Base-by-base conservation (phyloP, 2,113 vertebrate genomes). In the Semicossyphus pulcher region DNA sequence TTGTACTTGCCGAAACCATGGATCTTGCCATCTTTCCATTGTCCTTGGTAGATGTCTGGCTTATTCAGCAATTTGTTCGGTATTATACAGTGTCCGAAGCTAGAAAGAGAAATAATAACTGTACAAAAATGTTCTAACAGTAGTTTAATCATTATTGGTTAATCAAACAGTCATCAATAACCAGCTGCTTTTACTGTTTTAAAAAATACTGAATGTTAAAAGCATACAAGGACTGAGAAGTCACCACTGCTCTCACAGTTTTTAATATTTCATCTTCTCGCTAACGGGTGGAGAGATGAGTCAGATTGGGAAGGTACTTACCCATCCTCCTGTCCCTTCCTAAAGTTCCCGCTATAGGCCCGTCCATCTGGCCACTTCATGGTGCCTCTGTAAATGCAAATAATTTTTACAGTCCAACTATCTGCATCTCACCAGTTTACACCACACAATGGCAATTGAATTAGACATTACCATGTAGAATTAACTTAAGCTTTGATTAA, bases 11-110 rank as follows among this genome's bases (percentile, higher is more conserved):
- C 97, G 10, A 98, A 97, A 12, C 98, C 97, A 70, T 96, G 96
- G 95, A 99, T 98, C 92, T 95, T 97, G 61, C 96, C 97, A 47
- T 99, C 97, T 81, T 93, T 97, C 97, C 98, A 99, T 41, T 96
- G 93, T 26, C 98, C 98, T 54, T 95, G 94, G 14, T 97, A 98
- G 61, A 89, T 93, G 83, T 99, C 97, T 42, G 94, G 84, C 84
- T 95, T 97, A 82, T 95, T 94, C 51, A 96, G 85, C 39, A 94
- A 79, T 89, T 95, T 96, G 81, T 94, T 95, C 20, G 96, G 96
- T 31, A 96, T 91, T 69, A 92, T 75, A 90, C 93, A 96, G 77
- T 98, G 95, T 68, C 97, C 98, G 29, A 95, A 96, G 36, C 97
- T 99, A 82, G 2, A 83, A 87, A 4, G 1, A 65, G 32, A 85